A percentile compares a stretch with the other conserved stretches of the same genome.
These are phyloP conservation scores for Oreotrochilus melanogaster DNA, from an alignment of 2,113 vertebrate species.

Conservation along the genomic window DNA sequence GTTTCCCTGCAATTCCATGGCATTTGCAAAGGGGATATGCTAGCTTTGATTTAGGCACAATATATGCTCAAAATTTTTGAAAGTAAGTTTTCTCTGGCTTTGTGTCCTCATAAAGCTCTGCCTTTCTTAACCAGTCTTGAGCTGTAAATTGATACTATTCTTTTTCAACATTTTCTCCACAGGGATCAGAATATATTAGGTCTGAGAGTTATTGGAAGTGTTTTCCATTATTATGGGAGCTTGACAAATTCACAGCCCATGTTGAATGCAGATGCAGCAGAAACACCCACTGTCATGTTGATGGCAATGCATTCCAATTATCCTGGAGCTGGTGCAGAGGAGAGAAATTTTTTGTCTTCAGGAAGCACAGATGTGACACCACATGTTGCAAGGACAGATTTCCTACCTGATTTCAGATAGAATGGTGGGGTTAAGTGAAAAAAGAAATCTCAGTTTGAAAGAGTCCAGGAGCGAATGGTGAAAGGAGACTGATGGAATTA, in stretches of 20 bases:
- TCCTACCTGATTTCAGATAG: background rate
- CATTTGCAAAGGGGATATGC: background rate
- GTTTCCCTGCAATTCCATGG: background rate
- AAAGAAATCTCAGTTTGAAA: background rate
- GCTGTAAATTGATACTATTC: conserved; percentile 33
- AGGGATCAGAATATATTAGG: conserved; percentile 54
- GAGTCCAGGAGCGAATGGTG: background rate
- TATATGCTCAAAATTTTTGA: background rate
- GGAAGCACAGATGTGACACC: background rate
- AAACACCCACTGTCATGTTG: background rate
- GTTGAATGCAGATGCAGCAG: conserved; percentile 38
- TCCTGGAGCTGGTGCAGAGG: background rate
- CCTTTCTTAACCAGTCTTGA: conserved; percentile 1
- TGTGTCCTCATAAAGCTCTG: background rate
- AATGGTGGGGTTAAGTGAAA: background rate
- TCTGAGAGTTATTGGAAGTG: conserved; percentile 24
- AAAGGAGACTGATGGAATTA: conserved; percentile 57
- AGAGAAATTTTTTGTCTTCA: background rate
- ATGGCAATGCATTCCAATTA: conserved; percentile 32
- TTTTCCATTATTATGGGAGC: conserved; percentile 47
- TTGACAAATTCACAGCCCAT: conserved; percentile 34
- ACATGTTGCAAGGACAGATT: background rate
- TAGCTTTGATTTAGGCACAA: background rate
- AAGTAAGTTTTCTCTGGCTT: conserved; percentile 45
- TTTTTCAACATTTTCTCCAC: conserved; percentile 50